Conservation (phyloP, 2,797 vertebrate genomes). For the Masticophis lateralis region DNA sequence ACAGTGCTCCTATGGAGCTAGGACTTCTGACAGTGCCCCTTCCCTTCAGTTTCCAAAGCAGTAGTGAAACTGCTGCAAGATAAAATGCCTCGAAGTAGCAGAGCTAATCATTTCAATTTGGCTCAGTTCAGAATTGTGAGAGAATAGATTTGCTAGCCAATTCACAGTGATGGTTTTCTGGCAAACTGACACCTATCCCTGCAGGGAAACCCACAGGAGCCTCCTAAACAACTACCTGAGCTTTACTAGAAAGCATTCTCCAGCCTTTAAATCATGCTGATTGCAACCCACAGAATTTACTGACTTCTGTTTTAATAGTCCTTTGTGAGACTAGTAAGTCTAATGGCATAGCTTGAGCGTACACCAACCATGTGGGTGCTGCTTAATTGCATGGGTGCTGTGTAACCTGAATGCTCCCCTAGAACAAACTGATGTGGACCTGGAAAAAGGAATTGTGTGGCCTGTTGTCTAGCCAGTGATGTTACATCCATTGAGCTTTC, state of each 20-base stretch:
- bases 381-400: constrained; percentile 66
- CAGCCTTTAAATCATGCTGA: constrained; percentile 60
- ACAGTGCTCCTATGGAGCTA: constrained; percentile 67
- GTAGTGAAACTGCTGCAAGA: constrained; percentile 33
- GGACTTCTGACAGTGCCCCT: constrained; percentile 45
- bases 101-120: constrained; percentile 39
- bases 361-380: constrained; percentile 68
- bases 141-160: constrained; percentile 47
- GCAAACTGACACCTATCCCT: constrained; percentile 38
- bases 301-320: constrained; percentile 65
- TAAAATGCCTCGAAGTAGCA: constrained; percentile 39
- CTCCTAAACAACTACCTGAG: constrained; percentile 47
- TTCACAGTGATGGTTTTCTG: constrained; percentile 38
- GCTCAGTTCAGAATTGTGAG: constrained; percentile 55
- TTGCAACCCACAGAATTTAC: constrained; percentile 68
- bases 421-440: constrained; percentile 49
- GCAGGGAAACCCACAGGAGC: constrained; percentile 40
- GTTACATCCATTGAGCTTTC: constrained; percentile 54
- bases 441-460: constrained; percentile 40
- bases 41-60: constrained; percentile 47
- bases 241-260: constrained; percentile 53
- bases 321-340: constrained; percentile 63
- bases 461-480: constrained; percentile 50
- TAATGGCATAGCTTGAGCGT: constrained; percentile 61
- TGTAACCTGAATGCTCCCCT: constrained; percentile 53